These are phyloP conservation scores for Podarcis raffonei DNA, from an alignment of 2,113 vertebrate species.

Conservation along the genomic window DNA sequence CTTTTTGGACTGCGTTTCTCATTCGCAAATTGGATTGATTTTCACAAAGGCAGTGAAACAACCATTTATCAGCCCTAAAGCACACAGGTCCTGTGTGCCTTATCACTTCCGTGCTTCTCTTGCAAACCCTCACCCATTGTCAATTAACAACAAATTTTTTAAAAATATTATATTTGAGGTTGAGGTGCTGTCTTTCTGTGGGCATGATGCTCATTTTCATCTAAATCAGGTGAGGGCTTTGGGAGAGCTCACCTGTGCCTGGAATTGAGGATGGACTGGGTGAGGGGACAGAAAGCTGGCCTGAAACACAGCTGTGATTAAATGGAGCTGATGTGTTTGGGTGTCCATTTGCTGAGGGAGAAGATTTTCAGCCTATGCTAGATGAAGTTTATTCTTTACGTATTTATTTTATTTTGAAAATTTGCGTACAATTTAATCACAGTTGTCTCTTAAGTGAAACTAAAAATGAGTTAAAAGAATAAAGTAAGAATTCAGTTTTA, in stretches of 20 bases:
- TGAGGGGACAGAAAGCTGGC: not conserved
- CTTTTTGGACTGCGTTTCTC: not conserved
- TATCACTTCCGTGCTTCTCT: no score
- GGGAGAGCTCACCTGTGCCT: not conserved
- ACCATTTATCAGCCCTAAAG: not conserved
- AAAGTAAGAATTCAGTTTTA: no score
- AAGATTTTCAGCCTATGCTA: not conserved
- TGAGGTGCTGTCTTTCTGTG: not conserved
- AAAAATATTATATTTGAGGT: not conserved
- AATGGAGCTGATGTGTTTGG: not conserved
- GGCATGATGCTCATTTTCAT: not conserved
- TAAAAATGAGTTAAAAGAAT: no score
- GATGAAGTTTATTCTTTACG: not conserved
- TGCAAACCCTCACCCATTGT: not conserved
- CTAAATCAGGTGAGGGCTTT: not conserved
- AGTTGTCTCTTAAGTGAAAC: no score
- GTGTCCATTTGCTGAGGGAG: not conserved
- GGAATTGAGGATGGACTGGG: not conserved
- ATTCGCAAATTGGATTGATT: not conserved
- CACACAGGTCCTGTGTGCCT: not conserved
- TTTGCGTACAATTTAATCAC: no score
- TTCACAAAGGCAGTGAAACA: not conserved
- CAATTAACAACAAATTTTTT: not conserved
- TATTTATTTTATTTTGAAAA: no score
- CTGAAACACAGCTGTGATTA: not conserved